Evolutionary conservation across 2,888 invertebrate genomes (phyloP).

Genomic region (Plagiodera versicolora): DNA sequence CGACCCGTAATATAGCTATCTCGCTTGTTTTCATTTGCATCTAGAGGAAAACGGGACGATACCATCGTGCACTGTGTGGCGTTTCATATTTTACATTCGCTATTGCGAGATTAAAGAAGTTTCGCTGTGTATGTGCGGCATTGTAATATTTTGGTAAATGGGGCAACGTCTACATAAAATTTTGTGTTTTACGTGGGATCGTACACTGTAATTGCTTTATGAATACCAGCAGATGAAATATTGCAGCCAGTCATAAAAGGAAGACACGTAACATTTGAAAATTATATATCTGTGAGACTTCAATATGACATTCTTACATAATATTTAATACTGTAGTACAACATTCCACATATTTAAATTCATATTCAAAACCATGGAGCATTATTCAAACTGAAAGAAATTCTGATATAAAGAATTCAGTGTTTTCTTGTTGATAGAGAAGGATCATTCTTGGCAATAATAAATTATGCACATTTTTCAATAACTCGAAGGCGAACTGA

Average conservation of each 20-base stretch:
- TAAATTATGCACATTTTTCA: too few relatives aligned
- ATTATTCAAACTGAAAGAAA: too few relatives aligned
- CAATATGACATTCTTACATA: too few relatives aligned
- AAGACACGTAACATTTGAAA: too few relatives aligned
- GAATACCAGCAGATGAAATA: neutral
- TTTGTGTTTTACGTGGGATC: neutral
- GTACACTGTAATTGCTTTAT: neutral
- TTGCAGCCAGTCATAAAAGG: neutral
- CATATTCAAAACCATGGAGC: too few relatives aligned
- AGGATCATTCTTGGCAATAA: too few relatives aligned
- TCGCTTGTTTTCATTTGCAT: slow-evolving; percentile 10
- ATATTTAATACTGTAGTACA: too few relatives aligned
- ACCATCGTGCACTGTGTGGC: slow-evolving; percentile 30
- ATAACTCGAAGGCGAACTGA: too few relatives aligned
- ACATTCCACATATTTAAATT: too few relatives aligned
- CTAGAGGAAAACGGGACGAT: slow-evolving; percentile 19
- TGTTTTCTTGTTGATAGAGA: too few relatives aligned
- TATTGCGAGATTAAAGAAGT: slow-evolving; percentile 31
- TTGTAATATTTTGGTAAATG: slow-evolving; percentile 19
- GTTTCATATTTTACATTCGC: slow-evolving; percentile 30
- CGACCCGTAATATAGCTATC: neutral
- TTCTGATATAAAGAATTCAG: too few relatives aligned
- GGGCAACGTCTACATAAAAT: neutral
- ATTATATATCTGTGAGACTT: too few relatives aligned
- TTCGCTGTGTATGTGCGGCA: slow-evolving; percentile 24